Conservation (phyloP, 2,797 vertebrate genomes). For the Helarctos malayanus region DNA sequence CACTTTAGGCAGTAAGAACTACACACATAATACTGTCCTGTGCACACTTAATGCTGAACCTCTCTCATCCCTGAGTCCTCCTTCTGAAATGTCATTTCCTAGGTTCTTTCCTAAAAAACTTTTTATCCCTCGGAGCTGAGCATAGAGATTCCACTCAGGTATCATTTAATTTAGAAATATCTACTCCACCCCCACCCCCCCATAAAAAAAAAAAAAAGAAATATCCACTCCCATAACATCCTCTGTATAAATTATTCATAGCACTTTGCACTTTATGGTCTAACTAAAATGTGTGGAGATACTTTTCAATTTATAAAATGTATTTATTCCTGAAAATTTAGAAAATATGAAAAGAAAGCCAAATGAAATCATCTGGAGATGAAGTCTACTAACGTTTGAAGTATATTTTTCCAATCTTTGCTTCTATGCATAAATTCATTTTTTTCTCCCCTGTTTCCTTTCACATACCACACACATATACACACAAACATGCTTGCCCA, state of each 20-base stretch:
- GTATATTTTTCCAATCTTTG: not conserved
- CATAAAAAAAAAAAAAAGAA: not conserved
- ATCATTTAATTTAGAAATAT: not conserved
- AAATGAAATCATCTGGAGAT: not conserved
- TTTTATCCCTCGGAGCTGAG: not conserved
- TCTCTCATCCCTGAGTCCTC: not conserved
- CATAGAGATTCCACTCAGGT: not conserved
- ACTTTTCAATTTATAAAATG: constrained; percentile 7
- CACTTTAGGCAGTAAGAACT: not conserved
- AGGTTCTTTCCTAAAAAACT: not conserved
- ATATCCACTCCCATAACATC: not conserved
- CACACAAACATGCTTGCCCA: not conserved
- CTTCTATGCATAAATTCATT: not conserved
- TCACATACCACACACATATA: not conserved
- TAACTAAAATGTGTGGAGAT: not conserved
- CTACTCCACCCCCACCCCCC: not conserved
- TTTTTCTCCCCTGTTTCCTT: not conserved
- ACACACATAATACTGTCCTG: not conserved
- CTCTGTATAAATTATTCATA: not conserved
- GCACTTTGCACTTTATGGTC: not conserved
- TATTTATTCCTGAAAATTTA: not conserved
- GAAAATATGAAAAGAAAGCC: not conserved
- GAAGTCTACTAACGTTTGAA: not conserved
- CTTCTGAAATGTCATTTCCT: not conserved
- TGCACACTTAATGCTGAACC: not conserved